Evolutionary conservation across 2,888 invertebrate species (phyloP).

Genomic region (Euplagia quadripunctaria): DNA sequence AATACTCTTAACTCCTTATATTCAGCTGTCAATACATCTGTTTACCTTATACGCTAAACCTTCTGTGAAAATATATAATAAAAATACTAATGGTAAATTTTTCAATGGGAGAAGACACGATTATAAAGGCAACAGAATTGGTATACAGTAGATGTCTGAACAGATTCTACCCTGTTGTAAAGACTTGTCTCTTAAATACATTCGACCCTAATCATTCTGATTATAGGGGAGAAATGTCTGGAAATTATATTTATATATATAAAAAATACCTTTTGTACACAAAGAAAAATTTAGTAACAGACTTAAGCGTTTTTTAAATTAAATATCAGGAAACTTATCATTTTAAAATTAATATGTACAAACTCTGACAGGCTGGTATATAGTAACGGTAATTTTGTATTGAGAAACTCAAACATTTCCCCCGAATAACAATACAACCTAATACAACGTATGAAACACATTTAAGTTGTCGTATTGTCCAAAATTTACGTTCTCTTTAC

Average conservation of each 20-base stretch:
- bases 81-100: constrained; percentile 47
- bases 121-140: constrained; percentile 52
- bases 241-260: background rate
- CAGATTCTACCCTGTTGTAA: constrained; percentile 57
- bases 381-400: background rate
- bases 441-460: constrained; percentile 46
- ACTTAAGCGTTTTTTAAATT: background rate
- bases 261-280: background rate
- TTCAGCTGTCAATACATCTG: constrained; percentile 36
- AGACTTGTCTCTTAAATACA: constrained; percentile 26
- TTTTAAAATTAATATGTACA: background rate
- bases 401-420: background rate
- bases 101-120: constrained; percentile 48
- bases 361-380: background rate
- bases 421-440: constrained; percentile 19
- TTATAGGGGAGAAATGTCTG: constrained; percentile 16
- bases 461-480: constrained; percentile 55
- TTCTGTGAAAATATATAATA: constrained; percentile 36
- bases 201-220: constrained; percentile 30
- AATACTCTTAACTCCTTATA: constrained; percentile 12
- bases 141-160: constrained; percentile 40
- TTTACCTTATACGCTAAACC: constrained; percentile 28
- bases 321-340: too few species aligned
- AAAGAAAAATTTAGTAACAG: background rate
- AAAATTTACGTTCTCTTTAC: constrained; percentile 51